A percentile compares a stretch with the other conserved stretches of the same genome.
phyloP scores from a whole-genome alignment of 2,888 invertebrate species.

The Neoitamus cyanurus region DNA sequence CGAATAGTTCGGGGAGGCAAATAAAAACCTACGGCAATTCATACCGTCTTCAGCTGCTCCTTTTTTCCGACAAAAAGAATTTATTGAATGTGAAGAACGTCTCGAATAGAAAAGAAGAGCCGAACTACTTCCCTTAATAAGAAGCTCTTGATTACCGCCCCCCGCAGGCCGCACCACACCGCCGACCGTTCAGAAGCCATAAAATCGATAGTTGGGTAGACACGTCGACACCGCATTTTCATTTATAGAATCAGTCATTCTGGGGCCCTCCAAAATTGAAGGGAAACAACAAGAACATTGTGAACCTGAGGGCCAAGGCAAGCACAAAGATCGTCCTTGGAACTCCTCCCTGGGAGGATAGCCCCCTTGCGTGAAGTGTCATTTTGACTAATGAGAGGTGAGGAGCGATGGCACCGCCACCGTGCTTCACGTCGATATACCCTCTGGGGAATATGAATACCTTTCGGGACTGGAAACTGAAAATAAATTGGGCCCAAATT shows the following conservation, averaged over 20 bases:
- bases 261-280: neutral
- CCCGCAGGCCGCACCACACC: neutral
- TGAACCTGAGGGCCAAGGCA: neutral
- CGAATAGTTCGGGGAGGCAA: neutral
- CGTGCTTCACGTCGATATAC: neutral
- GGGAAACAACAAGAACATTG: neutral
- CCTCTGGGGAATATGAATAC: neutral
- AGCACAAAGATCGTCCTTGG: conserved; percentile 1
- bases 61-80: neutral
- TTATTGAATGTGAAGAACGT: neutral
- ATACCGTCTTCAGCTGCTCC: neutral
- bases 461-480: neutral
- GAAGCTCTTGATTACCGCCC: neutral
- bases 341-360: neutral
- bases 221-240: neutral
- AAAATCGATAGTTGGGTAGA: neutral
- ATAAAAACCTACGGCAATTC: neutral
- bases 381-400: conserved; percentile 5
- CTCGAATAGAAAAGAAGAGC: neutral
- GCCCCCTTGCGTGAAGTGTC: neutral
- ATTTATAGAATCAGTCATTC: conserved; percentile 5
- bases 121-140: conserved; percentile 1
- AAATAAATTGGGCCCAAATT: neutral
- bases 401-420: neutral
- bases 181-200: neutral